These are phyloP conservation scores for Pangasianodon gigas DNA, from an alignment of 2,113 vertebrate species.

Conservation along the genomic window DNA sequence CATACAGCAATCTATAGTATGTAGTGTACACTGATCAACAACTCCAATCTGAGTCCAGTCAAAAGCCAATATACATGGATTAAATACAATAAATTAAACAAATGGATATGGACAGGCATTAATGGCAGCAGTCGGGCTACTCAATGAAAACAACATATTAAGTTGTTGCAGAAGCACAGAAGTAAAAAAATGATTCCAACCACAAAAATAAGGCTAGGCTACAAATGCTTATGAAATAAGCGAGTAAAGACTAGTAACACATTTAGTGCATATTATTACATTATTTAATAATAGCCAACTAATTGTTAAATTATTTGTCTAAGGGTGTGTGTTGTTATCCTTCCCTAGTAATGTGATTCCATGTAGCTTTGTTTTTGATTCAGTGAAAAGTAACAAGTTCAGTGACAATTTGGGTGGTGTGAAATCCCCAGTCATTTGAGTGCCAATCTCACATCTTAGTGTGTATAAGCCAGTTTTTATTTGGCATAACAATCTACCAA, in stretches of 20 bases:
- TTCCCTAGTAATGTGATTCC: background rate
- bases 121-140: background rate
- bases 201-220: background rate
- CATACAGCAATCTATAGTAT: background rate
- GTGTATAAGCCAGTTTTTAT: background rate
- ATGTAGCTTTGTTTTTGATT: background rate
- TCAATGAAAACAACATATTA: background rate
- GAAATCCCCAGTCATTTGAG: background rate
- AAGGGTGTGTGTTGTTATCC: background rate
- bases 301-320: background rate
- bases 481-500: background rate
- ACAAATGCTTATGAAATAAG: background rate
- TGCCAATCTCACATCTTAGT: background rate
- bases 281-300: background rate
- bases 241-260: background rate
- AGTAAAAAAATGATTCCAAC: background rate
- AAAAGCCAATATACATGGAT: background rate
- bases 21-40: background rate
- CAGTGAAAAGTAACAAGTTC: background rate
- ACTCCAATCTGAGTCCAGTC: too few relatives aligned
- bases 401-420: background rate
- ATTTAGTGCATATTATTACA: background rate
- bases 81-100: background rate
- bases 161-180: background rate
- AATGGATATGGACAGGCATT: background rate